Evolutionary conservation across 2,888 invertebrate species (phyloP).

Genomic region (Torymus tubicola): DNA sequence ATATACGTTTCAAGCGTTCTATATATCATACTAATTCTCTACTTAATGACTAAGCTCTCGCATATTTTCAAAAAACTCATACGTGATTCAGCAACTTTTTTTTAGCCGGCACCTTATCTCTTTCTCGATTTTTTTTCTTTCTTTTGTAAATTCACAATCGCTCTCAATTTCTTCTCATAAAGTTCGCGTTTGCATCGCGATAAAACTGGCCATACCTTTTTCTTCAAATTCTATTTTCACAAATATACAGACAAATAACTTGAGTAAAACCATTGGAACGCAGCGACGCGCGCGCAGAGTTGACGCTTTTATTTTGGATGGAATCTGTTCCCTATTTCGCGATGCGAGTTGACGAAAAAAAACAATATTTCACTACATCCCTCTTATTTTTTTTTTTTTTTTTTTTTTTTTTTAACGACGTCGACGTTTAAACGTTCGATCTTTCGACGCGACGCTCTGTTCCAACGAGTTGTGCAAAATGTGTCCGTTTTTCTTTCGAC

Average conservation of each 20-base stretch:
- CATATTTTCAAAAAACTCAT: conserved; percentile 53
- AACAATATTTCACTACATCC: conserved; percentile 3
- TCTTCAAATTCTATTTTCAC: conserved; percentile 48
- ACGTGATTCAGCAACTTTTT: conserved; percentile 50
- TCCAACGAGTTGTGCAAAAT: conserved; percentile 49
- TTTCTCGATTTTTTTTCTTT: conserved; percentile 14
- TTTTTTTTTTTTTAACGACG: conserved; percentile 22
- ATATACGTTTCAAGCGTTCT: conserved; percentile 75
- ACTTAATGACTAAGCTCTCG: conserved; percentile 57
- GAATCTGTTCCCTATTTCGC: conserved; percentile 68
- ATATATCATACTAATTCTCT: conserved; percentile 64
- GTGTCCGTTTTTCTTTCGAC: conserved; percentile 24
- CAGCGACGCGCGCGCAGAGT: conserved; percentile 66
- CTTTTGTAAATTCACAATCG: neutral
- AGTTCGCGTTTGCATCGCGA: conserved; percentile 23
- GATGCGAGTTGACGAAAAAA: neutral
- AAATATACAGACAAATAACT: conserved; percentile 66
- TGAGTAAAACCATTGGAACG: conserved; percentile 64
- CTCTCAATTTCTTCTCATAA: conserved; percentile 12
- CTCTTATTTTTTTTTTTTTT: neutral
- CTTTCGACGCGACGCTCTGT: conserved; percentile 38
- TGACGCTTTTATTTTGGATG: conserved; percentile 65
- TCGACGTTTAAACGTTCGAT: neutral
- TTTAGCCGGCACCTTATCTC: conserved; percentile 19
- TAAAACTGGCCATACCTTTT: conserved; percentile 32